These are phyloP conservation scores for Rallus limicola DNA, from an alignment of 2,113 vertebrate species.

Conservation along the genomic window DNA sequence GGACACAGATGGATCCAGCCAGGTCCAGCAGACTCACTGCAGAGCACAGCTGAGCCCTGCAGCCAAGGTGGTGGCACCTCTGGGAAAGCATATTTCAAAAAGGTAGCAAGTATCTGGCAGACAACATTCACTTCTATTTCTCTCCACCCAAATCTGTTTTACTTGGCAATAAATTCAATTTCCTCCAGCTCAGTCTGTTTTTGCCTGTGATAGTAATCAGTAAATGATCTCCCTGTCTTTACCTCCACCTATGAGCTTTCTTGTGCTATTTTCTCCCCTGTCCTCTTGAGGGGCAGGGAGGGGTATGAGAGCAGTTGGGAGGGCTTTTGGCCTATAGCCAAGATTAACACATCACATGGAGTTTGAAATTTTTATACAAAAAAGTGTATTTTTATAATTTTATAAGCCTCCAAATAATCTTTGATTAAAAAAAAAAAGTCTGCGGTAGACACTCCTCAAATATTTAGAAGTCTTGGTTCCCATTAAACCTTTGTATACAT, in stretches of 20 bases:
- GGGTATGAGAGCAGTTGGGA: neutral
- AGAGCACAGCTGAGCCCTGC: rapidly evolving
- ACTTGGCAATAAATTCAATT: neutral
- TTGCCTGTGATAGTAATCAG: neutral
- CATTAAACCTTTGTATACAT: neutral
- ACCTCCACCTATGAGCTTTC: neutral
- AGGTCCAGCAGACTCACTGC: rapidly evolving
- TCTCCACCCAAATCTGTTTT: neutral
- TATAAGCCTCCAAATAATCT: neutral
- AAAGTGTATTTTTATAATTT: neutral
- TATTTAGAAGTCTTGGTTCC: neutral
- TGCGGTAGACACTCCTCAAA: neutral
- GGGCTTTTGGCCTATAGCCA: neutral
- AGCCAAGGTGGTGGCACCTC: neutral
- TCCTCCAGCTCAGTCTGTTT: neutral
- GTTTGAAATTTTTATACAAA: neutral
- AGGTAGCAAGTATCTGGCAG: neutral
- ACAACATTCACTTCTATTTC: neutral
- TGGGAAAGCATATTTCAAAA: neutral
- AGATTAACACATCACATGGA: neutral
- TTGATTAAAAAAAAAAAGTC: neutral
- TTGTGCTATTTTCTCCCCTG: neutral
- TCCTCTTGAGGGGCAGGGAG: neutral
- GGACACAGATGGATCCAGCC: neutral
- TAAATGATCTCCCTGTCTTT: neutral